A percentile compares a stretch with the other conserved stretches of the same genome.
Conservation (phyloP, 37 sponge, comb jelly and placozoan species). For the Ephydatia muelleri region DNA sequence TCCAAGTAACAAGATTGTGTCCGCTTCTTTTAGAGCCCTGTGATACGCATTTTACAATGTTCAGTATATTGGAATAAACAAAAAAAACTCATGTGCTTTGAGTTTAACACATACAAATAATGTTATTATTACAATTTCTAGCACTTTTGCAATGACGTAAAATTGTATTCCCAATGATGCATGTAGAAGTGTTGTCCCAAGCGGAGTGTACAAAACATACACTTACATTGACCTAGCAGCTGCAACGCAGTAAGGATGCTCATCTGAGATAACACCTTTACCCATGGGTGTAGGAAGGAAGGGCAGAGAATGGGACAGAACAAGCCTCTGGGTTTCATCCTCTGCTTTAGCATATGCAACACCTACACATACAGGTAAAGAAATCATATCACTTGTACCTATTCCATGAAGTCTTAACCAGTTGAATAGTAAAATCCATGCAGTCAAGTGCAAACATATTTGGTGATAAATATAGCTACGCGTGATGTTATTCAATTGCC, state of each 20-base stretch:
- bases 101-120: neutral
- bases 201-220: too few relatives aligned
- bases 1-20: constrained; percentile 84
- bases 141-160: too few relatives aligned
- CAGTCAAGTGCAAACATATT: too few relatives aligned
- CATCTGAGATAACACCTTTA: constrained; percentile 86
- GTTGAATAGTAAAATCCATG: too few relatives aligned
- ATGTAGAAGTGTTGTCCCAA: too few relatives aligned
- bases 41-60: neutral
- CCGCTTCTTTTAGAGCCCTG: constrained; percentile 76
- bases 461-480: too few relatives aligned
- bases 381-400: too few relatives aligned
- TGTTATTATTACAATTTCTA: too few relatives aligned
- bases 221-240: constrained; percentile 87
- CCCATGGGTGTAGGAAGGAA: constrained; percentile 98
- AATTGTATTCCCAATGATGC: too few relatives aligned
- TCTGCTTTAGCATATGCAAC: constrained; percentile 79
- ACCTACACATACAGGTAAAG: constrained; percentile 35
- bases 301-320: constrained; percentile 57
- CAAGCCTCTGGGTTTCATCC: constrained; percentile 42
- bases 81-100: neutral
- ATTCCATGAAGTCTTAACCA: too few relatives aligned
- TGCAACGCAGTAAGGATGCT: constrained; percentile 83
- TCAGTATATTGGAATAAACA: neutral
- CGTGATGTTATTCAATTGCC: too few relatives aligned